phyloP scores from a whole-genome alignment of 1,140 invertebrate species.

The Aphis gossypii region DNA sequence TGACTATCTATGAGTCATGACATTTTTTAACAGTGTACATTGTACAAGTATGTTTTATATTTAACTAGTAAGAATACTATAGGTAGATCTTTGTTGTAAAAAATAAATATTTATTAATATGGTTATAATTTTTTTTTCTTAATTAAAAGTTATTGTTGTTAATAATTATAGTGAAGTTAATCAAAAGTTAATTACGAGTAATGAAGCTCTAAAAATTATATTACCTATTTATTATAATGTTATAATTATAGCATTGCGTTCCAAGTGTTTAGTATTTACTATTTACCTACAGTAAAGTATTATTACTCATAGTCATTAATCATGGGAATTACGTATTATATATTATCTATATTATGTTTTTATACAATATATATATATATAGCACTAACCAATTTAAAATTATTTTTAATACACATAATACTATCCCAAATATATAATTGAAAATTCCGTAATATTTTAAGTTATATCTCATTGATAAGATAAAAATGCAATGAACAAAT shows the following conservation, averaged over 20 bases:
- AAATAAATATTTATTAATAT: not conserved
- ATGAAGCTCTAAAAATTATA: not conserved
- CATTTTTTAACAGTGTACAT: no score
- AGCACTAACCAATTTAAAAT: no score
- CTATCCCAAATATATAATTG: not conserved
- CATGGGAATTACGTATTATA: not conserved
- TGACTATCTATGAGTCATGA: no score
- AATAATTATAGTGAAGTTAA: not conserved
- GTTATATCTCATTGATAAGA: not conserved
- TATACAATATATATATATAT: no score
- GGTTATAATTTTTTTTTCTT: not conserved
- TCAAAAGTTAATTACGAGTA: not conserved
- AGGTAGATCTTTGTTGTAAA: not conserved
- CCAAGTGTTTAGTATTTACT: not conserved
- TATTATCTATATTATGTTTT: not conserved
- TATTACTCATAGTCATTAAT: not conserved
- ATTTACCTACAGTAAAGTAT: slow-evolving; percentile 10
- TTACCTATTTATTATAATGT: not conserved
- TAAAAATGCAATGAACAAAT: not conserved
- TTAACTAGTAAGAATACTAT: not conserved
- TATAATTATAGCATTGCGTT: not conserved
- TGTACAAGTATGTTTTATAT: not conserved
- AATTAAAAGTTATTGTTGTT: not conserved
- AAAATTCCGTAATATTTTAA: not conserved
- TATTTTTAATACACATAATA: no score